Conservation (phyloP, 2,797 vertebrate genomes). For the Bovichtus variegatus region DNA sequence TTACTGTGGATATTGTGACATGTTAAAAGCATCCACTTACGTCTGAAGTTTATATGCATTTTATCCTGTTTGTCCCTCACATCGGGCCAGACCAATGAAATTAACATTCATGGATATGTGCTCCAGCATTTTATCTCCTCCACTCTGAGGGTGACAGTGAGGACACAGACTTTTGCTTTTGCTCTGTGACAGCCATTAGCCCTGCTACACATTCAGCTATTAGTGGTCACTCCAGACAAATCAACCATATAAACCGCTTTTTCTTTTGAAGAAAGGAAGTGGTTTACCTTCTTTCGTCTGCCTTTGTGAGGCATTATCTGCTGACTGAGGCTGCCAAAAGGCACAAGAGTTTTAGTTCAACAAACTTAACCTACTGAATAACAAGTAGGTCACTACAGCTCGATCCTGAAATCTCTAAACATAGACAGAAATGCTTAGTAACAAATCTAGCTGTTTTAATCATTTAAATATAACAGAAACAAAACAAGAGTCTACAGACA, state of each 20-base stretch:
- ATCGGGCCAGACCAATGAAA: conserved; percentile 55
- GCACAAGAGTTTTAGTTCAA: neutral
- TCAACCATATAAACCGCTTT: conserved; percentile 38
- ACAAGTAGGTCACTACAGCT: neutral
- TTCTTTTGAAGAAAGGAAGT: conserved; percentile 16
- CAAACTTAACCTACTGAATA: neutral
- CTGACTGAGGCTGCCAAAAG: neutral
- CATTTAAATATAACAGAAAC: neutral
- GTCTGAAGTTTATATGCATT: conserved; percentile 48
- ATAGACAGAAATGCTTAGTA: neutral
- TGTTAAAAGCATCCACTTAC: conserved; percentile 41
- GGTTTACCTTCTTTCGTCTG: conserved; percentile 1
- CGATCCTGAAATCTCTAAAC: neutral
- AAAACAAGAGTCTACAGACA: neutral
- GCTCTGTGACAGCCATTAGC: conserved; percentile 76
- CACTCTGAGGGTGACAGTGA: conserved; percentile 54
- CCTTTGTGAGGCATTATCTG: neutral
- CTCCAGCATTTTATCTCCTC: conserved; percentile 62
- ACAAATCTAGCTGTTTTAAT: neutral
- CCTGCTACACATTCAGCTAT: conserved; percentile 34
- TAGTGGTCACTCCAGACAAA: conserved; percentile 32
- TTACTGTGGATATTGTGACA: conserved; percentile 1
- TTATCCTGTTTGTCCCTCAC: conserved; percentile 62
- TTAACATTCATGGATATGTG: conserved; percentile 70
- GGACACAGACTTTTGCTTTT: conserved; percentile 63